These are phyloP conservation scores for Adineta ricciae DNA, from an alignment of 2,888 invertebrate genomes.

Conservation along the genomic window DNA sequence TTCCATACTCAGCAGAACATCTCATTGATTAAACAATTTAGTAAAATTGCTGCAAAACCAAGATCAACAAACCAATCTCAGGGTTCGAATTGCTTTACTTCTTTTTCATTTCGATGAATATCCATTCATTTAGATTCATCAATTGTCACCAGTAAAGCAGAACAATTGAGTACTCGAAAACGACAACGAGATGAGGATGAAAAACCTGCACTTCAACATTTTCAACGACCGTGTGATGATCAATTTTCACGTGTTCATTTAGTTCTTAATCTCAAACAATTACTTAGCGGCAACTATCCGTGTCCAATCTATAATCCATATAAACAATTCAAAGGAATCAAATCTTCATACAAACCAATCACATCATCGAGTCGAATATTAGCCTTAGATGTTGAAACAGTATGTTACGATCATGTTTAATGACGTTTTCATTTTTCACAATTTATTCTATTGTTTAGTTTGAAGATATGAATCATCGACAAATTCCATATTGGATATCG, in stretches of 20 bases:
- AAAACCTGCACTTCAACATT: too few species aligned
- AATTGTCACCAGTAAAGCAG: background rate
- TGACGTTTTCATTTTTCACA: background rate
- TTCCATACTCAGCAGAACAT: background rate
- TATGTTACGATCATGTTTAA: background rate
- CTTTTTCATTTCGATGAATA: background rate
- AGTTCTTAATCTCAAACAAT: background rate
- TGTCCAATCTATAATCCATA: conserved; percentile 8
- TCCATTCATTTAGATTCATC: background rate
- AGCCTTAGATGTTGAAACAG: conserved; percentile 14
- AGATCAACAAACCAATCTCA: background rate
- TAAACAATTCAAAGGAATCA: background rate
- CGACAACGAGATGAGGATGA: background rate
- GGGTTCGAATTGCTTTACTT: background rate
- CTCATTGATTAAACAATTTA: background rate
- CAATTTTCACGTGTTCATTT: background rate
- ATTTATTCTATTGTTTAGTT: background rate
- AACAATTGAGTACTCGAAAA: background rate
- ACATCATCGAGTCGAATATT: background rate
- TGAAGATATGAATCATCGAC: background rate
- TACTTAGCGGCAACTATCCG: background rate
- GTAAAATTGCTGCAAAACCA: background rate
- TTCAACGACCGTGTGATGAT: background rate
- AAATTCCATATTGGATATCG: conserved; percentile 11
- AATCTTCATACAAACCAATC: background rate